Evolutionary conservation across 2,888 invertebrate genomes (phyloP), one percentile per base, ranked within the genome.

Genomic region (Morinoia aosen): DNA sequence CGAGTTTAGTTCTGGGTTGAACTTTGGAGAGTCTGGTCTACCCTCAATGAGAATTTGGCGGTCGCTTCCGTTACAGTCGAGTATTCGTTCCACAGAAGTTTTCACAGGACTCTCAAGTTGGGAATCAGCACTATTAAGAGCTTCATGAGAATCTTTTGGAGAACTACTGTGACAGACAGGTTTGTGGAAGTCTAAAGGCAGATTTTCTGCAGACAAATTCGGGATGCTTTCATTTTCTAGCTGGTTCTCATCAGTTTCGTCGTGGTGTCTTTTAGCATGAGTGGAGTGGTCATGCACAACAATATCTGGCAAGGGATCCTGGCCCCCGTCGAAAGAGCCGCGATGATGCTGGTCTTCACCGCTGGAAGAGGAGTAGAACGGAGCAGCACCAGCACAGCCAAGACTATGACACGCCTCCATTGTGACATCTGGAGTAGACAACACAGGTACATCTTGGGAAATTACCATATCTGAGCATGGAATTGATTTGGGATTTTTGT

Each of bases 231-330:
- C 33, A 40, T 90, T 40, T 12, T 39, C n/a, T 40, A 25, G 90
- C 40, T 8, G 90, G 19, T 40, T 0, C 12, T 39, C 12, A 90
- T 90, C 40, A 39, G 90, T 40, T 90, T 40, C 90, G 40, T 39
- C 48, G 58, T 19, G 96, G 56, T 88, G 95, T 57, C 56, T 61
- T 76, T 64, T 90, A 48, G 39, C 48, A 19, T 90, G 90, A 90
- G 90, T 39, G 40, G 48, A 8, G 97, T 97, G 97, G 97, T 97
- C 97, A 97, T 97, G 97, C 96, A 97, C 97, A 97, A 97, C 97
- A 97, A 97, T 97, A 97, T 96, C 96, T 39, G 96, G 96, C 40
- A 96, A 95, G n/a, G 96, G 90, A 40, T 91, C 95, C n/a, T 57
- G 93, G 57, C 93, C 56, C 1, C 57, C 58, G n/a, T 93, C 93